Percentiles rank a stretch among this genome's conserved stretches.
Evolutionary conservation across 2,797 vertebrate species (phyloP).

Genomic region (Brachyrhaphis roseni): DNA sequence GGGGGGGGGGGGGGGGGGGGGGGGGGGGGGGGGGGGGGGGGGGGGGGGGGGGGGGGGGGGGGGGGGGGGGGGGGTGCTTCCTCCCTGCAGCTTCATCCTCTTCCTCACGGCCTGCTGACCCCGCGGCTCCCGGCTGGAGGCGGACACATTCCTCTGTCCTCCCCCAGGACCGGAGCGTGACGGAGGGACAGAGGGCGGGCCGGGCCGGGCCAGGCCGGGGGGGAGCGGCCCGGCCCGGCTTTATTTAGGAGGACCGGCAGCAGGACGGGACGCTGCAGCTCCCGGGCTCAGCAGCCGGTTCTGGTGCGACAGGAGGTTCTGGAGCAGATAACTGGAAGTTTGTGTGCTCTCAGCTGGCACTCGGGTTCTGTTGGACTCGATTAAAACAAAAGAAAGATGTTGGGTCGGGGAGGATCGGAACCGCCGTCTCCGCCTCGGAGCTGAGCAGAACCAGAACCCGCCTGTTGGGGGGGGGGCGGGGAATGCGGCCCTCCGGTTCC

Average conservation of each 20-base stretch:
- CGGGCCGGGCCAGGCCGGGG: not conserved
- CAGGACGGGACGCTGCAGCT: conserved; percentile 44
- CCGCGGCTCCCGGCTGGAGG: conserved; percentile 53
- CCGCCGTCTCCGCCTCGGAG: conserved; percentile 29
- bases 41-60: too few species aligned
- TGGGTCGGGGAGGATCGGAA: conserved; percentile 55
- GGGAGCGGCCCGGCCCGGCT: not conserved
- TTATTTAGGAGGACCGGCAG: conserved; percentile 47
- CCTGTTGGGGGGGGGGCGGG: conserved; percentile 58
- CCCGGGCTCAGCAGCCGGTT: not conserved
- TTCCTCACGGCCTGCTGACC: conserved; percentile 54
- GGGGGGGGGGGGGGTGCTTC: not conserved
- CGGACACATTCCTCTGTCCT: conserved; percentile 71
- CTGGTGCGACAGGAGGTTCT: not conserved
- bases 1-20: too few species aligned
- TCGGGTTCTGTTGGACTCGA: not conserved
- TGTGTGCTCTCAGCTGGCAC: not conserved
- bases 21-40: too few species aligned
- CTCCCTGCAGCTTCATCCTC: conserved; percentile 20
- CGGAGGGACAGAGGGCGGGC: conserved; percentile 6
- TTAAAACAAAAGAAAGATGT: conserved; percentile 18
- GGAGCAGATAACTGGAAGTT: not conserved
- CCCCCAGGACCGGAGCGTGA: conserved; percentile 58
- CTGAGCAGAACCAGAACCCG: conserved; percentile 59
- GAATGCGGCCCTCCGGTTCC: conserved; percentile 24